Evolutionary conservation across 2,888 invertebrate genomes (phyloP).

Genomic region (Taenaris catops): DNA sequence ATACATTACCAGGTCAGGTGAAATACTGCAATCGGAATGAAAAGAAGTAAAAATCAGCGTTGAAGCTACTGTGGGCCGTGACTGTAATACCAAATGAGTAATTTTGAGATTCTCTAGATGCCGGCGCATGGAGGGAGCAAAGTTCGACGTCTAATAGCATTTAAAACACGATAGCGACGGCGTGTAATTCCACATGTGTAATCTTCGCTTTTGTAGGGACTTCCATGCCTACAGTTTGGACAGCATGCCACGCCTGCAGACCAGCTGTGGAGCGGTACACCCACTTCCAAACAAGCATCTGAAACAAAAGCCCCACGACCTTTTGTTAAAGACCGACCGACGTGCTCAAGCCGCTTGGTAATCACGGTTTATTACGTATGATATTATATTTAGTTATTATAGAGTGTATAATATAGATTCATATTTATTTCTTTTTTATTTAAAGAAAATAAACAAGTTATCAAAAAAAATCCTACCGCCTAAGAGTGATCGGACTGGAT

Average conservation of each 20-base stretch:
- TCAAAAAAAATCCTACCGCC: no score
- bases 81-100: constrained; percentile 74
- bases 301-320: no score
- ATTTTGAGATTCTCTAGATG: constrained; percentile 73
- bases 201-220: no score
- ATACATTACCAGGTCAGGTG: constrained; percentile 65
- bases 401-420: no score
- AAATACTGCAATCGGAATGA: constrained; percentile 71
- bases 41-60: constrained; percentile 77
- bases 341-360: no score
- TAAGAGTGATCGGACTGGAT: no score
- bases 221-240: constrained; percentile 86
- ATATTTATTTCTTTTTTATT: no score
- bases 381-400: no score
- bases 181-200: no score
- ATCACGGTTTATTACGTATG: no score
- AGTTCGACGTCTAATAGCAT: constrained; percentile 73
- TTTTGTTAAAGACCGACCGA: no score
- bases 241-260: constrained; percentile 79
- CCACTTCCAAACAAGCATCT: constrained; percentile 72
- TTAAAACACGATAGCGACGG: constrained; percentile 57
- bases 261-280: constrained; percentile 58
- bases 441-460: no score
- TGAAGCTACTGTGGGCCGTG: constrained; percentile 60
- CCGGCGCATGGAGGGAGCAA: constrained; percentile 54